Evolutionary conservation across 2,888 invertebrate species (phyloP).

Genomic region (Lasioglossum oenotherae): DNA sequence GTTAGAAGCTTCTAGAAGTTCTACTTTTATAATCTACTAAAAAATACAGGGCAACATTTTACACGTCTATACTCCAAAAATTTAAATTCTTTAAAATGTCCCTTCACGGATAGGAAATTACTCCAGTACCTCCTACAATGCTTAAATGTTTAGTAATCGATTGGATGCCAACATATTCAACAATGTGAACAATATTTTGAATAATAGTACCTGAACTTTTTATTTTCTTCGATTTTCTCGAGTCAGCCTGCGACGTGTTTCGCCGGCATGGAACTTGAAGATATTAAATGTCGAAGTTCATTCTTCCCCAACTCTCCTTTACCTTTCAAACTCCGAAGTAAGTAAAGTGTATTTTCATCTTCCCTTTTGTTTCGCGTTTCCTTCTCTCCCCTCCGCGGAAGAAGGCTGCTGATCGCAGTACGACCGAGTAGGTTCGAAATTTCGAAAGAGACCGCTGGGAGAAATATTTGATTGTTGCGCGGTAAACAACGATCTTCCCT

Average conservation of each 20-base stretch:
- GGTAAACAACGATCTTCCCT: background rate
- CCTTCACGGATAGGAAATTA: too few relatives aligned
- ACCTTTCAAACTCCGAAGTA: background rate
- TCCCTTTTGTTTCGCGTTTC: background rate
- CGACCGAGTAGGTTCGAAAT: background rate
- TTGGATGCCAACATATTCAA: too few relatives aligned
- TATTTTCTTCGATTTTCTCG: background rate
- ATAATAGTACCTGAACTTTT: too few relatives aligned
- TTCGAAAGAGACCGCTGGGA: background rate
- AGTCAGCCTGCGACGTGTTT: background rate
- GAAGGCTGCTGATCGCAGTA: background rate
- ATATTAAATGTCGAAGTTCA: background rate
- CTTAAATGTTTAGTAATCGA: too few relatives aligned
- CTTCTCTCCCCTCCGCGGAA: background rate
- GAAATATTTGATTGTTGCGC: background rate
- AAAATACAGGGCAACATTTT: too few relatives aligned
- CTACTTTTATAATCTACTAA: too few relatives aligned
- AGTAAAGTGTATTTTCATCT: background rate
- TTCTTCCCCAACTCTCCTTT: background rate
- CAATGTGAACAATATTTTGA: too few relatives aligned
- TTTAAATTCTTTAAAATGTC: too few relatives aligned
- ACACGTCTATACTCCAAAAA: too few relatives aligned
- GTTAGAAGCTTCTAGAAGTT: too few relatives aligned
- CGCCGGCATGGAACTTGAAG: background rate
- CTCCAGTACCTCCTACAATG: too few relatives aligned